A percentile compares a stretch with the other conserved stretches of the same genome.
These are phyloP conservation scores for Pangasius larnaudii DNA, from an alignment of 2,797 vertebrate genomes.

Conservation along the genomic window DNA sequence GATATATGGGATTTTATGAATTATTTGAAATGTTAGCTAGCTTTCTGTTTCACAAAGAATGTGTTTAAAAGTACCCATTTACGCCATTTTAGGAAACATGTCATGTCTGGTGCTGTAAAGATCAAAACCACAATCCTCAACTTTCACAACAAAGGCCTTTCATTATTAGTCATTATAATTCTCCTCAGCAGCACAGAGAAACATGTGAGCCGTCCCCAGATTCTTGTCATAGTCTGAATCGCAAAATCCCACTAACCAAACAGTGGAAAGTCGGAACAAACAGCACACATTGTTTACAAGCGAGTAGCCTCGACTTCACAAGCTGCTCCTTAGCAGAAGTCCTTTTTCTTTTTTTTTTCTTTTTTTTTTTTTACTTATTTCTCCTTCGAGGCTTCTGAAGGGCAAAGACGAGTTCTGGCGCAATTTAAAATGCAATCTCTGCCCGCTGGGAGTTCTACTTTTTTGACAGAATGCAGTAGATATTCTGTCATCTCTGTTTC, in stretches of 20 bases:
- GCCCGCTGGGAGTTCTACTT: constrained; percentile 27
- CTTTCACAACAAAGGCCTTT: constrained; percentile 36
- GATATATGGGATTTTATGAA: neutral
- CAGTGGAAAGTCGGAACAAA: constrained; percentile 36
- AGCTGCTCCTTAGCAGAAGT: neutral
- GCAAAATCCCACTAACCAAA: constrained; percentile 45
- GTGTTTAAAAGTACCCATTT: neutral
- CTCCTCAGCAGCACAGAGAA: constrained; percentile 36
- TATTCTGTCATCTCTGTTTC: constrained; percentile 67
- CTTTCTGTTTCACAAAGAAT: neutral
- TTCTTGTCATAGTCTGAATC: constrained; percentile 56
- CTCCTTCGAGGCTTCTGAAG: constrained; percentile 52
- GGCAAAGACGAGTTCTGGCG: constrained; percentile 55
- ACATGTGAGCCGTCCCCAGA: constrained; percentile 13
- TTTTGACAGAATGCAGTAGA: constrained; percentile 75
- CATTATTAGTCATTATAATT: constrained; percentile 40
- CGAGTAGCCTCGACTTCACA: constrained; percentile 3
- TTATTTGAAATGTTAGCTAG: neutral
- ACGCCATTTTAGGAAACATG: neutral
- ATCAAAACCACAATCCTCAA: constrained; percentile 23
- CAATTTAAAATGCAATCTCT: constrained; percentile 65
- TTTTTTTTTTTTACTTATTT: neutral
- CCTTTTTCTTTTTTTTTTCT: neutral
- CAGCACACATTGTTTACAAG: constrained; percentile 45
- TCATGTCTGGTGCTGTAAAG: constrained; percentile 6